Evolutionary conservation across 1,140 invertebrate species (phyloP), one percentile per base, ranked within the genome.

Genomic region (Homarus americanus): DNA sequence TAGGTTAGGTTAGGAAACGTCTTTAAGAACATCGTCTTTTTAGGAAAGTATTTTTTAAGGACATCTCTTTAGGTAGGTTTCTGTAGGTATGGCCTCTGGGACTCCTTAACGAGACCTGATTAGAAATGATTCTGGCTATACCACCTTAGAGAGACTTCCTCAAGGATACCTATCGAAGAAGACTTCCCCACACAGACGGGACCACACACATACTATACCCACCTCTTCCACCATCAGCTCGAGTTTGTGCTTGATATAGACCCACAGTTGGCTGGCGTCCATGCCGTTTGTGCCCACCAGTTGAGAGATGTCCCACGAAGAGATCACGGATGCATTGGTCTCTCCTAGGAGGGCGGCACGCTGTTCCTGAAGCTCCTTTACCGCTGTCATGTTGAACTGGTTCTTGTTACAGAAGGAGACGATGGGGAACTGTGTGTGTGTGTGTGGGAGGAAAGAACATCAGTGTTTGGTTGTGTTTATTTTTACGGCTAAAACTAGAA

Each of bases 391-490:
- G 86, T 93, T 93, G 78, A 89, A 93, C 17, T 28, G 53, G 79
- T 93, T 93, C 82, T 93, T 93, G 78, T 93, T 93, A 89, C 93
- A 93, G 36, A 93, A 72, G 20, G 93, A 92, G 36, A 93, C 69
- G 44, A 92, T 83, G 15, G 93, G 93, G 75, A 93, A 93, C 79
- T 92, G 91, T n/a, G n/a, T n/a, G n/a, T n/a, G n/a, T n/a, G n/a
- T n/a, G n/a, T n/a, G n/a, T n/a, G 10, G 32, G 40, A n/a, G n/a
- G 34, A 36, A 15, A 69, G 2, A 28, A 9, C n/a, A 1, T 44
- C 40, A 17, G 40, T 2, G 38, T 82, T 75, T 76, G 15, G 28
- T n/a, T n/a, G n/a, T n/a, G n/a, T n/a, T n/a, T n/a, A n/a, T n/a
- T n/a, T n/a, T n/a, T n/a, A n/a, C n/a, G n/a, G n/a, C n/a, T n/a